Evolutionary conservation across 1,140 invertebrate species (phyloP).

Genomic region (Drosophila littoralis): DNA sequence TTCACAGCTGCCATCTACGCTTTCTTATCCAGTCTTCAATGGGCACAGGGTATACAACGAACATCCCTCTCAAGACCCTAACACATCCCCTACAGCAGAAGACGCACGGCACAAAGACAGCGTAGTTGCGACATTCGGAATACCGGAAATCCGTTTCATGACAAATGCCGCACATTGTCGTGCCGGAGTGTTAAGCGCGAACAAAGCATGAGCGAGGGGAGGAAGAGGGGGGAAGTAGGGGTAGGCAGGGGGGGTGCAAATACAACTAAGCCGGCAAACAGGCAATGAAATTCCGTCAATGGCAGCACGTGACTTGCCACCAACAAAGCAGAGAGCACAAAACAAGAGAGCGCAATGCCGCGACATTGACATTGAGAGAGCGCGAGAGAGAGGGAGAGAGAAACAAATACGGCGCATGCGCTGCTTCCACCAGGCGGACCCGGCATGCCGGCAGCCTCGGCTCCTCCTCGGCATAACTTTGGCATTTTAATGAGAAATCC

Average conservation of each 20-base stretch:
- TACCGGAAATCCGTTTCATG: conserved; percentile 82
- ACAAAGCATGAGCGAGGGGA: not conserved
- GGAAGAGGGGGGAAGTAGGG: not conserved
- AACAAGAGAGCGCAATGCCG: conserved; percentile 1
- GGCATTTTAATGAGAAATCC: conserved; percentile 82
- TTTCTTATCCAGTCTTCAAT: not conserved
- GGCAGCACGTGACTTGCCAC: conserved; percentile 71
- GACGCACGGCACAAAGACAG: conserved; percentile 50
- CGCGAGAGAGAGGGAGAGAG: conserved; percentile 20
- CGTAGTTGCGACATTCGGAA: conserved; percentile 48
- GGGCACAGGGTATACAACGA: not conserved
- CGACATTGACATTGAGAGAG: conserved; percentile 71
- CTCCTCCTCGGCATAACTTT: conserved; percentile 68
- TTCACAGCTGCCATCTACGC: not conserved
- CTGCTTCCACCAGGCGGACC: not conserved
- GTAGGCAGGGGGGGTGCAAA: not conserved
- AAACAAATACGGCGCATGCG: conserved; percentile 47
- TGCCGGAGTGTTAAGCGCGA: conserved; percentile 61
- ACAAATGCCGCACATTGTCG: conserved; percentile 79
- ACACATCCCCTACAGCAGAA: not conserved
- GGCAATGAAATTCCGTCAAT: conserved; percentile 80
- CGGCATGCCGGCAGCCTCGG: conserved; percentile 43
- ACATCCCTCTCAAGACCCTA: not conserved
- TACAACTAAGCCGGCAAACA: conserved; percentile 65
- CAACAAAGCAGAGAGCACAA: conserved; percentile 19